Evolutionary conservation across 2,113 vertebrate species (phyloP).

Genomic region (Corythoichthys intestinalis): DNA sequence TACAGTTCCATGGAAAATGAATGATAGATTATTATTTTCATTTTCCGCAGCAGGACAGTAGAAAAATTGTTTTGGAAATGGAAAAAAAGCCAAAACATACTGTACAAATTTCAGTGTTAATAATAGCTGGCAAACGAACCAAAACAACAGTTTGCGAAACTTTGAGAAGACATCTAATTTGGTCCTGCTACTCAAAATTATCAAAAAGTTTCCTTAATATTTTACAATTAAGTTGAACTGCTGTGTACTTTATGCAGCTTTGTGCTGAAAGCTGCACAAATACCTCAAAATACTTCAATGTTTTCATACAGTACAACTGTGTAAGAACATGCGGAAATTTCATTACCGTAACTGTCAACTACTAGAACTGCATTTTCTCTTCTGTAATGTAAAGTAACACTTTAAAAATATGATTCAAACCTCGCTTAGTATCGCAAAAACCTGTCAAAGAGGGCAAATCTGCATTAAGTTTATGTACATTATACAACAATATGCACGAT

Average conservation of each 20-base stretch:
- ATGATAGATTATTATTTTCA: background rate
- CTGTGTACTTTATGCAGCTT: background rate
- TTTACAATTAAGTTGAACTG: background rate
- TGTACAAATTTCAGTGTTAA: background rate
- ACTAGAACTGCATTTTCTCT: background rate
- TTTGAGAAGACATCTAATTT: background rate
- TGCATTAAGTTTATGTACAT: background rate
- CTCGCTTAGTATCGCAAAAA: background rate
- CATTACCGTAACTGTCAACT: background rate
- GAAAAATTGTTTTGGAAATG: background rate
- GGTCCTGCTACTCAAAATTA: background rate
- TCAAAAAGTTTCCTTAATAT: background rate
- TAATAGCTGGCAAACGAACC: background rate
- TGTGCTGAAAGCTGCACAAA: background rate
- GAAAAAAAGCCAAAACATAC: background rate
- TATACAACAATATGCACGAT: background rate
- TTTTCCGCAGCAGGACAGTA: background rate
- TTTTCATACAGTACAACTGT: background rate
- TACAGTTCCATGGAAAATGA: background rate
- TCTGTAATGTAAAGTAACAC: background rate
- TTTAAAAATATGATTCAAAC: background rate
- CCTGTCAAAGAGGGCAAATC: background rate
- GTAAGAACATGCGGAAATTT: background rate
- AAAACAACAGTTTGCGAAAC: background rate
- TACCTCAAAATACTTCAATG: background rate